These are phyloP conservation scores for Polyergus mexicanus DNA, from an alignment of 1,140 invertebrate species.

Conservation along the genomic window DNA sequence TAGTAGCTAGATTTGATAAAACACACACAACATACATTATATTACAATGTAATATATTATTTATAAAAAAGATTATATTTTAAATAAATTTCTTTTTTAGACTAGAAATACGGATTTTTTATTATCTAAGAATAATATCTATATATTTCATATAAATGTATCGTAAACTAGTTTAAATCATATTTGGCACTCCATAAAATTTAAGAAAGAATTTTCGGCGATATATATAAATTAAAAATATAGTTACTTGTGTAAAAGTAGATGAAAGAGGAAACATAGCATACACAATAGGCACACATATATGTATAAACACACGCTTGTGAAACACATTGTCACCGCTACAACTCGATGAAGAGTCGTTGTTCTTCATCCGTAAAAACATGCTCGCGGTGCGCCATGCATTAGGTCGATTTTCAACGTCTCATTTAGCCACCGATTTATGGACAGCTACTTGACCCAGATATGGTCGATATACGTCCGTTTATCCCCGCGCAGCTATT, in stretches of 20 bases:
- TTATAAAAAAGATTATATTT: background rate
- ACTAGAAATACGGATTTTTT: background rate
- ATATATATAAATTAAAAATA: slow-evolving; percentile 16
- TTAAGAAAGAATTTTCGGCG: background rate
- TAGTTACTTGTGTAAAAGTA: background rate
- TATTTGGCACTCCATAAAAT: background rate
- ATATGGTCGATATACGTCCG: slow-evolving; percentile 73
- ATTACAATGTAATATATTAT: background rate
- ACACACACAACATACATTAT: no score
- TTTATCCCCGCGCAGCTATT: slow-evolving; percentile 50
- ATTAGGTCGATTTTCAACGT: slow-evolving; percentile 78
- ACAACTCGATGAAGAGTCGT: slow-evolving; percentile 55
- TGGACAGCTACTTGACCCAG: slow-evolving; percentile 75
- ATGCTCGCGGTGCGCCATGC: slow-evolving; percentile 58
- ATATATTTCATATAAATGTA: background rate
- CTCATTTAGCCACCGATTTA: slow-evolving; percentile 79
- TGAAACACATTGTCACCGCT: background rate
- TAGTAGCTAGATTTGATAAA: background rate
- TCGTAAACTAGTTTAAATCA: background rate
- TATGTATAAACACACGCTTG: background rate
- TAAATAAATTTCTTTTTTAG: background rate
- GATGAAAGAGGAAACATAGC: background rate
- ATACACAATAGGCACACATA: background rate
- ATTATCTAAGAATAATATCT: background rate
- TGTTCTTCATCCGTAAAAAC: slow-evolving; percentile 31